Conservation (phyloP, 2,797 vertebrate species). For the Rhinoraja longicauda region DNA sequence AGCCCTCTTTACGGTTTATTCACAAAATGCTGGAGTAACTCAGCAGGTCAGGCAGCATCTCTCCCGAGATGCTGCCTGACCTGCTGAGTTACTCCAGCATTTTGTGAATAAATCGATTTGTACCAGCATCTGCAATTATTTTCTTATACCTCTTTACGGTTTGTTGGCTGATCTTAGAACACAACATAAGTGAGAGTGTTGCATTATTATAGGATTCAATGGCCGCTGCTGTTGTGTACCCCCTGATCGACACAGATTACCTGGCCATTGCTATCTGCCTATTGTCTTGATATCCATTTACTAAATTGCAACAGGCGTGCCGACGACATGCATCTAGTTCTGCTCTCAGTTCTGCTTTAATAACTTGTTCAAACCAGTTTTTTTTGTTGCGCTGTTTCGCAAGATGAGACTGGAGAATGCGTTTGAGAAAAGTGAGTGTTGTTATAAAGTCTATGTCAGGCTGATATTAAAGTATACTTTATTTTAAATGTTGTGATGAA, state of each 20-base stretch:
- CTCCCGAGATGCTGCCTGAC: too few species aligned
- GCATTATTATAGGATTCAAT: not conserved
- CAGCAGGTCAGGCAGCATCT: too few species aligned
- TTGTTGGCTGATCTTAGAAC: not conserved
- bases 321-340: not conserved
- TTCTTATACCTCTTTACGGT: too few species aligned
- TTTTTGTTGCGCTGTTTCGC: constrained; percentile 9
- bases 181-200: not conserved
- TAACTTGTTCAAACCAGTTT: constrained; percentile 14
- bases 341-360: not conserved
- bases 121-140: too few species aligned
- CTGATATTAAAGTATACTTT: constrained; percentile 35
- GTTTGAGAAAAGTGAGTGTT: constrained; percentile 26
- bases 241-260: not conserved
- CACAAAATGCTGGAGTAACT: too few species aligned
- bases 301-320: not conserved
- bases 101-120: too few species aligned
- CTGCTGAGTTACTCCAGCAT: too few species aligned
- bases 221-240: not conserved
- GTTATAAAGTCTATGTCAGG: constrained; percentile 7
- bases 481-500: constrained; percentile 34
- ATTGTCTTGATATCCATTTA: not conserved
- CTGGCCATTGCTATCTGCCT: not conserved
- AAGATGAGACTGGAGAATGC: not conserved
- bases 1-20: too few species aligned